Evolutionary conservation across 1,140 invertebrate genomes (phyloP), one percentile per base, ranked within the genome.

Genomic region (Cotesia glomerata): DNA sequence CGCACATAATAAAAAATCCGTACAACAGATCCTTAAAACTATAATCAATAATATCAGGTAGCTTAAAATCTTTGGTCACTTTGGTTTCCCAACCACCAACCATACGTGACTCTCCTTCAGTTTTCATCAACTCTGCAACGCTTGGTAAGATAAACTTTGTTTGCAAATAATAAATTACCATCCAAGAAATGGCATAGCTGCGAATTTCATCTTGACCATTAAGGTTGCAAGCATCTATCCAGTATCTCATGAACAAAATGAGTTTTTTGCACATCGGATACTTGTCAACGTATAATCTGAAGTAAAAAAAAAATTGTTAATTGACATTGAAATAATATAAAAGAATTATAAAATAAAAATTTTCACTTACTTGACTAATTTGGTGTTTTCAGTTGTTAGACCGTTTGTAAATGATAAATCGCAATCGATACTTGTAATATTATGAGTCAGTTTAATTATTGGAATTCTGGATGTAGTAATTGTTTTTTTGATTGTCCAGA

Each of bases 401-500:
- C 88, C 87, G 82, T 89, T 88, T 36, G 84, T 80, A 71, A 91
- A 90, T 0, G 89, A 90, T 39, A 91, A 80, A 81, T 91, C 90
- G 78, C 89, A 90, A 35, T 87, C 80, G 3, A 90, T 72, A 7
- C 78, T 74, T 4, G 85, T 86, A 3, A 74, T 69, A n/a, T 73
- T 78, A 76, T 90, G 88, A 62, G 75, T 75, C 56, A 89, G 78
- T 80, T 88, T 89, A 9, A 91, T 84, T 73, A 91, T 91, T 0
- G 90, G 90, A 3, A 89, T 88, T 66, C 89, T 78, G 8, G 54
- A 74, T 3, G 62, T 16, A 26, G 70, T 68, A 14, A 82, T 51
- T 16, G 69, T 34, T 77, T 80, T 74, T 26, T 76, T 58, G n/a
- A 80, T 64, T 14, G 71, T 58, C 80, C 79, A 80, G 8, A 59